Conservation (phyloP, 1,140 invertebrate species). For the Dreissena rostriformis region DNA sequence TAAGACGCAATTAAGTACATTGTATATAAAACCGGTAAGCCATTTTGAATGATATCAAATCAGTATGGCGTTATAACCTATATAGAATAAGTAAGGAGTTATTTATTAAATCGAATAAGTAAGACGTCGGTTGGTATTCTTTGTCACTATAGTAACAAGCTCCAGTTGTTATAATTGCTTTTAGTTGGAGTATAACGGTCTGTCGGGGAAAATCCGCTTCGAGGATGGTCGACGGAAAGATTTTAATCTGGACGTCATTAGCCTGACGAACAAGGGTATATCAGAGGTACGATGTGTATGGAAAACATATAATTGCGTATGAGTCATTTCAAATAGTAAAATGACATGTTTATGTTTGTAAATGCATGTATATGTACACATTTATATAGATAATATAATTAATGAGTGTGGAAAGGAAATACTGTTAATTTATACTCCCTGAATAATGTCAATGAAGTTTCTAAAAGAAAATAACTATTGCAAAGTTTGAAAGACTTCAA, state of each 20-base stretch:
- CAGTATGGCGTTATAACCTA: not conserved
- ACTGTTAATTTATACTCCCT: not conserved
- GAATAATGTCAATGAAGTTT: no score
- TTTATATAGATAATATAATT: not conserved
- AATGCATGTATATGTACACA: no score
- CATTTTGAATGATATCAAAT: not conserved
- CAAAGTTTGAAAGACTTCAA: no score
- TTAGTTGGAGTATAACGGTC: conserved; percentile 90
- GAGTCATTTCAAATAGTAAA: no score
- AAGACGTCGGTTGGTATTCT: no score
- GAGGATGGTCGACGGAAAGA: conserved; percentile 90
- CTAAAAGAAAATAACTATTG: no score
- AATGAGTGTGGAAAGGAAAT: not conserved
- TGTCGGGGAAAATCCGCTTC: conserved; percentile 72
- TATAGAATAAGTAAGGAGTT: not conserved
- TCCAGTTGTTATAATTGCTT: not conserved
- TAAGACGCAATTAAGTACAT: no score
- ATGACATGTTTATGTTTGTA: no score
- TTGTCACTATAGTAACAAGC: no score
- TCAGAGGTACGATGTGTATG: conserved; percentile 85
- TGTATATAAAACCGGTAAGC: not conserved
- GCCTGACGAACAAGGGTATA: conserved; percentile 92
- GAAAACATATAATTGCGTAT: not conserved
- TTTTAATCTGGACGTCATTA: conserved; percentile 95
- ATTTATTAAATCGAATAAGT: no score